Evolutionary conservation across 1,140 invertebrate species (phyloP).

Genomic region (Acromyrmex heyeri): DNA sequence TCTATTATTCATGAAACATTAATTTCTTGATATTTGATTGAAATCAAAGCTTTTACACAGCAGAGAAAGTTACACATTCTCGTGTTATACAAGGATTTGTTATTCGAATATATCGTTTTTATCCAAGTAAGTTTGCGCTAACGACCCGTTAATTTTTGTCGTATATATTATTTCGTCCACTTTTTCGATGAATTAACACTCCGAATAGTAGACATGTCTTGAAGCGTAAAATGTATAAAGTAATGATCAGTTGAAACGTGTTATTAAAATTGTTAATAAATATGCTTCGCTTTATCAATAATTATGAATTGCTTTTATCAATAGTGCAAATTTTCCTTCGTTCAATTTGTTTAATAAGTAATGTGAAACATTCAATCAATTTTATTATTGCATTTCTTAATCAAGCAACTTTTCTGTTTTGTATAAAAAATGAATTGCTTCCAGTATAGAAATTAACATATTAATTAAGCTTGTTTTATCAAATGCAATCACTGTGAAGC

Average conservation of each 20-base stretch:
- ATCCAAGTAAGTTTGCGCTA: background rate
- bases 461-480: constrained; percentile 16
- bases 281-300: no score
- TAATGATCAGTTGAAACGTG: background rate
- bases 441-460: constrained; percentile 27
- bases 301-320: background rate
- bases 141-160: background rate
- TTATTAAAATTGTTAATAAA: constrained; percentile 5
- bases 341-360: background rate
- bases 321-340: background rate
- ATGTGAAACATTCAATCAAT: constrained; percentile 1
- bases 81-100: constrained; percentile 4
- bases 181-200: background rate
- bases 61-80: background rate
- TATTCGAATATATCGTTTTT: constrained; percentile 25
- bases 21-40: constrained; percentile 34
- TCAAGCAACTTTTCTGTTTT: constrained; percentile 19
- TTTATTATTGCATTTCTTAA: background rate
- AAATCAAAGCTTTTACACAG: background rate
- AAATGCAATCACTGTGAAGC: constrained; percentile 9
- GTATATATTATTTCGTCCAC: background rate
- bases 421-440: background rate
- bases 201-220: background rate
- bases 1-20: constrained; percentile 3
- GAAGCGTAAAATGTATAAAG: background rate